Base-by-base conservation (phyloP, 2,797 vertebrate genomes). In the Odontamblyopus rebecca region DNA sequence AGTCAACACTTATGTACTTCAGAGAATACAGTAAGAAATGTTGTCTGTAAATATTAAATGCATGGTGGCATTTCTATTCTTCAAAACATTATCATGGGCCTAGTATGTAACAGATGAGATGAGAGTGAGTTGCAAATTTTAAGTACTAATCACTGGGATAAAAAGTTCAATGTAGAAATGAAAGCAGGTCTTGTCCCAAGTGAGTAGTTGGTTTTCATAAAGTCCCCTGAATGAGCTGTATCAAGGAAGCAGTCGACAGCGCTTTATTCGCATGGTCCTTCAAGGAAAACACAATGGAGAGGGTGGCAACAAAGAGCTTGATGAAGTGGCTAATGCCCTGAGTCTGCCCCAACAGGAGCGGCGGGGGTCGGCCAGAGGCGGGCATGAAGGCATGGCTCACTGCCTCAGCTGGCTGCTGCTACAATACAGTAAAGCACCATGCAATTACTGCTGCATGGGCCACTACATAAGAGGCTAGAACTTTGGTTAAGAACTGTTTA, bases 281-380 rank as follows among this genome's bases (percentile, higher is more conserved):
- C 87, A 91, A 92, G 87, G 84, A 86, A 85, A 77, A 89, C 88
- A 92, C 91, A 93, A 93, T 92, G 87, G 89, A 80, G 69, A 82
- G 75, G 77, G 75, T 63, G 85, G 88, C 85, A 87, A 94, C 92
- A 94, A 93, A 94, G 89, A 89, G 82, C 77, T 86, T 91, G 91
- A 94, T 93, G 89, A 93, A 93, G 91, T 92, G 86, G 85, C 88
- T 93, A 93, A 94, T 93, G 90, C 88, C 83, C 86, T 88, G 91
- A 89, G 86, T 60, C 85, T 90, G 90, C 87, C 91, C 88, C 89
- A 91, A 87, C 90, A 91, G 75, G 88, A 93, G 87, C 89, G 54
- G 85, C 88, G 85, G 89, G 86, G 87, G 86, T 81, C 74, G 74
- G 84, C 77, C 77, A 71, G 83, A 86, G 89, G 89, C 84, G 75